Conservation (phyloP, 2,113 vertebrate species). For the Rissa tridactyla region DNA sequence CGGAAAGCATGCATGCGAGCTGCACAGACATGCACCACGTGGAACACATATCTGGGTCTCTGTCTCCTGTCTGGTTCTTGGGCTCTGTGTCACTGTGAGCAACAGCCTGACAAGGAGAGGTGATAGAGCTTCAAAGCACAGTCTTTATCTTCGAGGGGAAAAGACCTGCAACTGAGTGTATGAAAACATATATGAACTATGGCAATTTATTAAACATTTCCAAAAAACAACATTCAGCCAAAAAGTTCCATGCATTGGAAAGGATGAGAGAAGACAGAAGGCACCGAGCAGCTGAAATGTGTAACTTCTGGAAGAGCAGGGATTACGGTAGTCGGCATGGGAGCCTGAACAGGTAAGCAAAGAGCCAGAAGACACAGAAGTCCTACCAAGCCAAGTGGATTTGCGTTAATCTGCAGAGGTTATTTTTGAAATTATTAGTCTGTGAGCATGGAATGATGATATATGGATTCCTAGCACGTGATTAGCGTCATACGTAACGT, state of each 20-base stretch:
- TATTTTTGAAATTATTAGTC: neutral
- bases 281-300: neutral
- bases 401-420: neutral
- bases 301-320: neutral
- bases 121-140: neutral
- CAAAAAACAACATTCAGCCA: neutral
- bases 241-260: neutral
- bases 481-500: neutral
- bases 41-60: neutral
- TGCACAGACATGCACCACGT: fast-evolving
- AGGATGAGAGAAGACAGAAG: neutral
- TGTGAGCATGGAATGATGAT: neutral
- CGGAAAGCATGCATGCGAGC: fast-evolving
- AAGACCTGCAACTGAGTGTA: neutral
- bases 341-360: fast-evolving
- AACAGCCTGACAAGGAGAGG: neutral
- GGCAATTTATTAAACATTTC: neutral
- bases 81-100: neutral
- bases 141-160: neutral
- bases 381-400: neutral
- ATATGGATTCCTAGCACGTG: neutral
- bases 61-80: neutral
- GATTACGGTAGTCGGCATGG: fast-evolving
- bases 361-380: neutral
- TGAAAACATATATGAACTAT: fast-evolving